Percentiles rank a stretch among this genome's conserved stretches.
phyloP scores from a whole-genome alignment of 1,140 invertebrate genomes.

The Bacillus rossius region DNA sequence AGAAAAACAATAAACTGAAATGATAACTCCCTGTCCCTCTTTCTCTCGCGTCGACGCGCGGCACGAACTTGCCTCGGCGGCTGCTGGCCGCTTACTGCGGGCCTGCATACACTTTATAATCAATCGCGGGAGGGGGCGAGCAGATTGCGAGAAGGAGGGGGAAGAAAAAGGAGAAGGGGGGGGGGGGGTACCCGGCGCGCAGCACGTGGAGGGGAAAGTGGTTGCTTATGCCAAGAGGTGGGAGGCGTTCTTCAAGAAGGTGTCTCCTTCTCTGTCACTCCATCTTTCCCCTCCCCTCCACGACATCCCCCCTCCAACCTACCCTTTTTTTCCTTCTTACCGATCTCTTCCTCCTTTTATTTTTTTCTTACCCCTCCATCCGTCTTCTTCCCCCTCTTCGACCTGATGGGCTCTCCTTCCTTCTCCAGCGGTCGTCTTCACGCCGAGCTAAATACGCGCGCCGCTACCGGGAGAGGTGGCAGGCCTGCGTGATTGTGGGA shows the following conservation, averaged over 20 bases:
- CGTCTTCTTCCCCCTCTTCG: no score
- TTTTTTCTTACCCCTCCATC: no score
- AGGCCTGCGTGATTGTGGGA: no score
- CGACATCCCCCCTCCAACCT: no score
- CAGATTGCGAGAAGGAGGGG: neutral
- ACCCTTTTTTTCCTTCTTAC: no score
- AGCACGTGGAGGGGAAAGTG: conserved; percentile 4
- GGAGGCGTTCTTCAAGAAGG: conserved; percentile 5
- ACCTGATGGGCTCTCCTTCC: no score
- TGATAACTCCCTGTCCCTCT: no score
- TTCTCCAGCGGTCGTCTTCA: neutral
- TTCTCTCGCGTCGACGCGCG: neutral
- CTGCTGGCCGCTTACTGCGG: conserved; percentile 15
- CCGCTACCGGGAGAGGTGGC: neutral
- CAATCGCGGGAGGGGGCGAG: conserved; percentile 13
- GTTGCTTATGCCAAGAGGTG: conserved; percentile 10
- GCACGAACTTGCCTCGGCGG: neutral
- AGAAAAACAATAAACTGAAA: no score
- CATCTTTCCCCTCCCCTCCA: neutral
- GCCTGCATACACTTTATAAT: conserved; percentile 22
- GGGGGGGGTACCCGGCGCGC: neutral
- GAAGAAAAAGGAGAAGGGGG: neutral
- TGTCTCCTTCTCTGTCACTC: conserved; percentile 7
- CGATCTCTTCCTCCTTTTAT: no score
- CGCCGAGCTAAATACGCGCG: conserved; percentile 1